Evolutionary conservation across 2,797 vertebrate species (phyloP), one percentile per base, ranked within the genome.

Genomic region (Urophycis tenuis): DNA sequence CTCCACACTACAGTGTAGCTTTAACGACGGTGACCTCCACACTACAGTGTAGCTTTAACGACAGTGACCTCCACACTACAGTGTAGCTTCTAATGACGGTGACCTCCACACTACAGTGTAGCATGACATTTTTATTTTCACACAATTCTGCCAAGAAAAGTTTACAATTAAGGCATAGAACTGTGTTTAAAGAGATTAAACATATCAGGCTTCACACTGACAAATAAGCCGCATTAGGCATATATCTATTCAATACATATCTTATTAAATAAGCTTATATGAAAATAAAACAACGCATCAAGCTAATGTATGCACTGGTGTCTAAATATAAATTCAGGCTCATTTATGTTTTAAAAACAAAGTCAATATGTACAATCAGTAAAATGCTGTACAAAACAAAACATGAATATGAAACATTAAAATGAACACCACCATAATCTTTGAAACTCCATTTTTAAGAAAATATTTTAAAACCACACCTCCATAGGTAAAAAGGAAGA

Each of bases 401-500:
- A 67, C n/a, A n/a, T 67, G n/a, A 29, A 30, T 67, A 67, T 67
- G 60, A 67, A 29, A 67, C 60, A 67, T 67, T 29, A n/a, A 67
- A 0, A 9, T 67, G 60, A 85, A 83, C 83, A 83, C 74, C 36
- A 32, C 64, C 64, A 1, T 25, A 79, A 6, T 17, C 17, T 8
- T n/a, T n/a, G 39, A 14, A 71, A 72, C 29, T 19, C 3, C 22
- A 5, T 71, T 25, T 71, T n/a, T 69, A 81, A 76, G 77, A 82
- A 85, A 78, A 1, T 31, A 11, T 70, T 49, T n/a, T 70, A 30
- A 78, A 17, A 85, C 36, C 71, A 79, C 49, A 30, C 25, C 41
- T 25, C 34, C 39, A 29, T 36, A 3, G 35, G 19, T 22, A 73
- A 41, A 71, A 36, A 82, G 87, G 88, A 90, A 91, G 88, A 89